These are phyloP conservation scores for Lasioglossum zephyrum DNA, from an alignment of 2,888 invertebrate genomes.

Conservation along the genomic window DNA sequence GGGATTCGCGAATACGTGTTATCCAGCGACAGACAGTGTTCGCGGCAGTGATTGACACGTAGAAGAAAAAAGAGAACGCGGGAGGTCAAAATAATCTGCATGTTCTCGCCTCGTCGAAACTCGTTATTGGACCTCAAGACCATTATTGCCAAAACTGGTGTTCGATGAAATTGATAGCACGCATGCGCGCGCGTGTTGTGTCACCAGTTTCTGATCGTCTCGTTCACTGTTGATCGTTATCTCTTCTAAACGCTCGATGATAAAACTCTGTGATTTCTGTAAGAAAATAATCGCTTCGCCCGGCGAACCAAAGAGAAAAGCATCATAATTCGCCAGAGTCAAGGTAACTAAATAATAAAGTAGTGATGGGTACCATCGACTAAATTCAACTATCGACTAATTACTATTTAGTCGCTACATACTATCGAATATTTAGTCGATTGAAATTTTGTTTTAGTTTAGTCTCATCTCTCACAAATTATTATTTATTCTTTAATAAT, in stretches of 20 bases:
- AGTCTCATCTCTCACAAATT: too few relatives aligned
- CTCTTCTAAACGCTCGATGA: slow-evolving; percentile 20
- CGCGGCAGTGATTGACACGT: background rate
- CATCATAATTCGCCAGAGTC: background rate
- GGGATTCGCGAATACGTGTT: background rate
- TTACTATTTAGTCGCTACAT: too few relatives aligned
- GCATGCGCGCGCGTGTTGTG: slow-evolving; percentile 57
- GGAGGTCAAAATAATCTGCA: slow-evolving; percentile 24
- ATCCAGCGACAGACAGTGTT: background rate
- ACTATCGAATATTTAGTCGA: too few relatives aligned
- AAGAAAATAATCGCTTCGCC: background rate
- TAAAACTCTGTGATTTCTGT: slow-evolving; percentile 22
- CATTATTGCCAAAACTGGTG: slow-evolving; percentile 23
- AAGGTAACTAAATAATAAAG: slow-evolving; percentile 27
- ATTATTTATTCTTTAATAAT: too few relatives aligned
- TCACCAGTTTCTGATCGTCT: slow-evolving; percentile 47
- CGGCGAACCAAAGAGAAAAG: background rate
- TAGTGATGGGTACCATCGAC: too few relatives aligned
- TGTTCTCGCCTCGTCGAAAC: background rate
- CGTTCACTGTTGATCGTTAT: slow-evolving; percentile 44
- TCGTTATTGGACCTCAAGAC: background rate
- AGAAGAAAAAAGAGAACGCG: background rate
- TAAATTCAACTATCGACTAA: too few relatives aligned
- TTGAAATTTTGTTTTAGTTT: too few relatives aligned
- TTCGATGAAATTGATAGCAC: slow-evolving; percentile 10